Evolutionary conservation across 2,888 invertebrate species (phyloP).

Genomic region (Gymnoscelis rufifasciata): DNA sequence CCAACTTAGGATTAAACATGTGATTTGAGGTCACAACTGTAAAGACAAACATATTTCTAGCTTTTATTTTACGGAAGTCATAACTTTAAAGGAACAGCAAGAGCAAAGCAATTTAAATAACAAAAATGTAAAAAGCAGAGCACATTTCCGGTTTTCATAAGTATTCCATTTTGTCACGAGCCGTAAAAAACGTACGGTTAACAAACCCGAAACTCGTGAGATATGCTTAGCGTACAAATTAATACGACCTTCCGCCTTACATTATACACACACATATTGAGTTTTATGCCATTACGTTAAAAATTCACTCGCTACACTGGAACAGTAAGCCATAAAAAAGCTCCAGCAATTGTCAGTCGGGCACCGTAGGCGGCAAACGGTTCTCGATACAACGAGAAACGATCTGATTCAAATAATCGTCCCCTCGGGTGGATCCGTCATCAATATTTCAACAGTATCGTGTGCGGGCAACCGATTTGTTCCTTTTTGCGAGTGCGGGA

Average conservation of each 20-base stretch:
- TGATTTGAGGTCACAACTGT: no score
- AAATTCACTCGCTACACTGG: conserved; percentile 21
- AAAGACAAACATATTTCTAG: no score
- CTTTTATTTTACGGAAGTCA: no score
- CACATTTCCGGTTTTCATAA: conserved; percentile 34
- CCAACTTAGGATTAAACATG: conserved; percentile 10
- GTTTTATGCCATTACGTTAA: conserved; percentile 28
- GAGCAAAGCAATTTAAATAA: conserved; percentile 6
- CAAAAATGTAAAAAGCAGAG: conserved; percentile 22
- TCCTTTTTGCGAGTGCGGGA: conserved; percentile 40
- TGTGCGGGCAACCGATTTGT: conserved; percentile 48
- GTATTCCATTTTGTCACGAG: conserved; percentile 49
- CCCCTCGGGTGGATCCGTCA: conserved; percentile 56
- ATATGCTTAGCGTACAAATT: conserved; percentile 27
- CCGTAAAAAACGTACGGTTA: conserved; percentile 44
- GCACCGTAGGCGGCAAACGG: conserved; percentile 39
- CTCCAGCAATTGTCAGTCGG: conserved; percentile 50
- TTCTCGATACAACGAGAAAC: conserved; percentile 44
- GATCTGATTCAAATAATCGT: conserved; percentile 53
- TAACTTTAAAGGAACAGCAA: no score
- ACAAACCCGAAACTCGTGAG: conserved; percentile 44
- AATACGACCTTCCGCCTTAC: conserved; percentile 24
- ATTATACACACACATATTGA: no score
- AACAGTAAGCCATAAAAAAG: conserved; percentile 44
- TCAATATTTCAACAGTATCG: conserved; percentile 59